A percentile compares a stretch with the other conserved stretches of the same genome.
Conservation (phyloP, 2,797 vertebrate species). For the Premnoplex brunnescens region DNA sequence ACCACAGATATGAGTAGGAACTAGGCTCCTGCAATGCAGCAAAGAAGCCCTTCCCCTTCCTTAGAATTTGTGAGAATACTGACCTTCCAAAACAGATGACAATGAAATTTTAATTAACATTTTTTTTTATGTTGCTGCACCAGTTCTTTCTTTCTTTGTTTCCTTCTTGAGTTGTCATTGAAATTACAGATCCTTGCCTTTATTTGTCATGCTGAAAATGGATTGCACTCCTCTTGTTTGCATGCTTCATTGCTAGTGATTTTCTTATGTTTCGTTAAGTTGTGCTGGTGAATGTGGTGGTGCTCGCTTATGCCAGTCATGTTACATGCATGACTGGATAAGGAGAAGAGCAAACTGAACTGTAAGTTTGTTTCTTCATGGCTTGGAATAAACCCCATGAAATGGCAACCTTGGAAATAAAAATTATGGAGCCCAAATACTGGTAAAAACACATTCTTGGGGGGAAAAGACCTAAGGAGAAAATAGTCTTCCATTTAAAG, state of each 20-base stretch:
- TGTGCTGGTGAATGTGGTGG: conserved; percentile 50
- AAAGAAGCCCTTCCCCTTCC: not conserved
- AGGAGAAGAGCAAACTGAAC: conserved; percentile 61
- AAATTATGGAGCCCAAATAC: conserved; percentile 53
- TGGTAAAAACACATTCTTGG: not conserved
- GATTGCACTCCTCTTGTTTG: conserved; percentile 46
- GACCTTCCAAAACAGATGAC: not conserved
- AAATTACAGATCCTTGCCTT: not conserved
- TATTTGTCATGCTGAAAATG: conserved; percentile 40
- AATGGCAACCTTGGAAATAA: conserved; percentile 73
- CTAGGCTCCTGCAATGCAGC: not conserved
- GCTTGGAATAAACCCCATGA: conserved; percentile 24
- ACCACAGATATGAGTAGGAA: not conserved
- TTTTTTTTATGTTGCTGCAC: conserved; percentile 50
- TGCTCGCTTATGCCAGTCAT: conserved; percentile 21
- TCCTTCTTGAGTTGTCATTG: conserved; percentile 40
- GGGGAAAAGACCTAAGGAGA: not conserved
- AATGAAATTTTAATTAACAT: not conserved
- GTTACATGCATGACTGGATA: conserved; percentile 41
- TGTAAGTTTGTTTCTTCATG: conserved; percentile 65
- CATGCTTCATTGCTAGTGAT: conserved; percentile 66
- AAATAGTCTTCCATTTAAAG: not conserved
- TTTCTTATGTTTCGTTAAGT: conserved; percentile 50
- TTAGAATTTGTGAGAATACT: not conserved
- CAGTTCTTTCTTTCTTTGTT: conserved; percentile 59